phyloP scores from a whole-genome alignment of 2,888 invertebrate species.

The Agrochola litura region DNA sequence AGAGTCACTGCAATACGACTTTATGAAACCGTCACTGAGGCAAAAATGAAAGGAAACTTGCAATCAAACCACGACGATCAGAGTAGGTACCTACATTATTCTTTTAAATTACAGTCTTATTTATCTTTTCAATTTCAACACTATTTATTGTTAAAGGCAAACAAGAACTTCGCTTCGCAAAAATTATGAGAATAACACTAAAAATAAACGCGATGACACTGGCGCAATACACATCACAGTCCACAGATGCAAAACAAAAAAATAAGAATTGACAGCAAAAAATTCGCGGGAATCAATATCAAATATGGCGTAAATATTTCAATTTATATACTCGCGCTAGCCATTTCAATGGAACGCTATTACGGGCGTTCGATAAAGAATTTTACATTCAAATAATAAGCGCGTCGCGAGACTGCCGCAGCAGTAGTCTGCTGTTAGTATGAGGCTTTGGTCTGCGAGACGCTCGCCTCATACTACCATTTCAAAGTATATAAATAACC shows the following conservation, averaged over 20 bases:
- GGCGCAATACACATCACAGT: constrained; percentile 29
- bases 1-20: constrained; percentile 56
- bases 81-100: constrained; percentile 27
- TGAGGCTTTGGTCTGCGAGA: constrained; percentile 66
- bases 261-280: constrained; percentile 30
- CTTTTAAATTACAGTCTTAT: constrained; percentile 20
- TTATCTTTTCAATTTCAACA: constrained; percentile 10
- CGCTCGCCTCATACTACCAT: constrained; percentile 63
- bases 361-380: constrained; percentile 61
- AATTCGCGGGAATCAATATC: constrained; percentile 48
- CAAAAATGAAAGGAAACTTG: constrained; percentile 59
- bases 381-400: constrained; percentile 53
- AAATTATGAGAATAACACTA: constrained; percentile 55
- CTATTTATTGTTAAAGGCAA: constrained; percentile 37
- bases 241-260: constrained; percentile 19
- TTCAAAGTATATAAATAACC: constrained; percentile 69
- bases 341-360: constrained; percentile 42
- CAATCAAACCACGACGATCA: constrained; percentile 45
- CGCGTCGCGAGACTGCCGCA: constrained; percentile 57
- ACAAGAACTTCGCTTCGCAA: constrained; percentile 32
- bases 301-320: constrained; percentile 61
- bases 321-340: constrained; percentile 34
- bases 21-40: constrained; percentile 66
- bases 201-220: constrained; percentile 52
- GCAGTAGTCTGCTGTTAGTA: constrained; percentile 60